Percentiles rank a stretch among this genome's conserved stretches.
Evolutionary conservation across 1,140 invertebrate species (phyloP).

Genomic region (Danaus plexippus): DNA sequence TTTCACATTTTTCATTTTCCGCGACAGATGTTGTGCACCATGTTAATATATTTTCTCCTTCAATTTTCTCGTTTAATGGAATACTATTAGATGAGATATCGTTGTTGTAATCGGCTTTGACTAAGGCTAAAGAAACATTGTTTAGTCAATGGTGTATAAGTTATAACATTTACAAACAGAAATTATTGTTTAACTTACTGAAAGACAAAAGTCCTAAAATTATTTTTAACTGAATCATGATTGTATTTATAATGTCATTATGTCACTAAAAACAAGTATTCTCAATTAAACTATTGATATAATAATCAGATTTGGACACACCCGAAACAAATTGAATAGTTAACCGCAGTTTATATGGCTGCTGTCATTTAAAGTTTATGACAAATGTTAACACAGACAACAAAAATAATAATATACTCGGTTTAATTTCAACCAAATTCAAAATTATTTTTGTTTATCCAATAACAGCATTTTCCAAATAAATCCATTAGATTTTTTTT

Average conservation of each 20-base stretch:
- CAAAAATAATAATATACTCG: no score
- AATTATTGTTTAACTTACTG: constrained; percentile 2
- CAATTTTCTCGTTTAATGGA: constrained; percentile 20
- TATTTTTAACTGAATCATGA: constrained; percentile 3
- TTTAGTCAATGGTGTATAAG: neutral
- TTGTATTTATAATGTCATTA: constrained; percentile 3
- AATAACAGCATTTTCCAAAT: no score
- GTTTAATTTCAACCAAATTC: no score
- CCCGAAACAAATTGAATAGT: constrained; percentile 15
- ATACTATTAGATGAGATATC: constrained; percentile 8
- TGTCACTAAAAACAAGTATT: neutral
- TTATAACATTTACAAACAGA: no score
- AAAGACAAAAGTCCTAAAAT: neutral
- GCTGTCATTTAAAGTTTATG: no score
- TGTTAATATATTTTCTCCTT: constrained; percentile 57
- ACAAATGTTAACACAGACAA: no score
- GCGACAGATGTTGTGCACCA: constrained; percentile 85
- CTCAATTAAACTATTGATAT: neutral
- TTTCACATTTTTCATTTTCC: constrained; percentile 85
- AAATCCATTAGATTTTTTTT: no score
- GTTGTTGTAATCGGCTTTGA: neutral
- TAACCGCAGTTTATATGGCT: no score
- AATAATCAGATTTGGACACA: constrained; percentile 11
- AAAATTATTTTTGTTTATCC: no score
- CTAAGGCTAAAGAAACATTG: constrained; percentile 1